phyloP scores from a whole-genome alignment of 92 coral and sea anemone genomes.

The Nematostella vectensis region DNA sequence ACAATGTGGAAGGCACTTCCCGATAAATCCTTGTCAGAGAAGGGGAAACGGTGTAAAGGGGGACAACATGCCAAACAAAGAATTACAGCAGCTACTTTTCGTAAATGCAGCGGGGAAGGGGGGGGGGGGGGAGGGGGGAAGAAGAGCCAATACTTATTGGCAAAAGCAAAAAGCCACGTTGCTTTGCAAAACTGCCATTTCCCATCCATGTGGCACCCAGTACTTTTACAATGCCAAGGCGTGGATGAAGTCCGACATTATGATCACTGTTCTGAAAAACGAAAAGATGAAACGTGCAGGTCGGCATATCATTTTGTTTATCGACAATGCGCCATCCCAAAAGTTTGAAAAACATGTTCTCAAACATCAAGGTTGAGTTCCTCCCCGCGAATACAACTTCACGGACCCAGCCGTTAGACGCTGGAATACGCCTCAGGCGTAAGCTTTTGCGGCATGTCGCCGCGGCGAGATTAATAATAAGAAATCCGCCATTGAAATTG shows the following conservation, averaged over 20 bases:
- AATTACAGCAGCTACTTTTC: slow-evolving; percentile 25
- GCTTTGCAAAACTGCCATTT: slow-evolving; percentile 12
- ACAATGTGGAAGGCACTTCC: slow-evolving; percentile 34
- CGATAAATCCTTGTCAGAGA: slow-evolving; percentile 25
- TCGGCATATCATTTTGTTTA: slow-evolving; percentile 16
- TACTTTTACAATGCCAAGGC: slow-evolving; percentile 33
- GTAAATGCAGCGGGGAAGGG: slow-evolving; percentile 18
- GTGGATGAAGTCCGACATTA: slow-evolving; percentile 28
- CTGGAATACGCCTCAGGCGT: slow-evolving; percentile 24
- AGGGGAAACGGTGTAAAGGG: slow-evolving; percentile 25
- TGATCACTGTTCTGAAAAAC: slow-evolving; percentile 25
- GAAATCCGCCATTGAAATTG: slow-evolving; percentile 9
- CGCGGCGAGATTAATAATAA: slow-evolving; percentile 4
- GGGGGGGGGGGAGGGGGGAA: too few species aligned
- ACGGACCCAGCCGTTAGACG: slow-evolving; percentile 27
- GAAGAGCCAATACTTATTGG: slow-evolving; percentile 31
- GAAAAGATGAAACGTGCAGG: slow-evolving; percentile 14
- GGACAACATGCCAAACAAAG: slow-evolving; percentile 39
- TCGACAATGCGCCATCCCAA: slow-evolving; percentile 30
- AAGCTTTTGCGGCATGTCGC: slow-evolving; percentile 29
- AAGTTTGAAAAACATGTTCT: slow-evolving; percentile 13
- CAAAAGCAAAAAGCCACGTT: slow-evolving; percentile 27
- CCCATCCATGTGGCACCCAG: not conserved
- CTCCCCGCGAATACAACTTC: slow-evolving; percentile 22
- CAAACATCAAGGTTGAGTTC: slow-evolving; percentile 21